Conservation (phyloP, 2,888 invertebrate species). For the Stegana nigrithorax region DNA sequence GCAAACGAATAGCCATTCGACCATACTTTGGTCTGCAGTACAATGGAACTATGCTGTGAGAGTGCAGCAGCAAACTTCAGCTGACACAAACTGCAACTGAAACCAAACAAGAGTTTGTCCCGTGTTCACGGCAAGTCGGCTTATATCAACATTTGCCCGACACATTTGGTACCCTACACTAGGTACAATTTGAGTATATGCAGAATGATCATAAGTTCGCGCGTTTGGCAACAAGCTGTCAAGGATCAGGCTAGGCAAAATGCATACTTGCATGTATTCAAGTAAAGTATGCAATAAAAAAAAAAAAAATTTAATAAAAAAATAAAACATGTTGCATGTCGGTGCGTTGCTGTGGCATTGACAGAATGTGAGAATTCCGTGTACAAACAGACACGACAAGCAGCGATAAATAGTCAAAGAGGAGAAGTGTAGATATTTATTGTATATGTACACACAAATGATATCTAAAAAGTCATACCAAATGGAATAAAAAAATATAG, state of each 20-base stretch:
- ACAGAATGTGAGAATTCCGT: slow-evolving; percentile 56
- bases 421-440: not conserved
- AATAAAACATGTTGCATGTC: not conserved
- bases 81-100: not conserved
- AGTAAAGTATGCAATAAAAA: too few relatives aligned
- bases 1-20: too few relatives aligned
- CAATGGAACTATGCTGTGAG: too few relatives aligned
- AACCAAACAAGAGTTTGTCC: slow-evolving; percentile 34
- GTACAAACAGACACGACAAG: slow-evolving; percentile 36
- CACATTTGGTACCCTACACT: too few relatives aligned
- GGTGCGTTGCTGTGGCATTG: too few relatives aligned
- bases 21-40: too few relatives aligned
- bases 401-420: not conserved
- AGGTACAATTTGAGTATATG: too few relatives aligned
- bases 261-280: too few relatives aligned
- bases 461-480: slow-evolving; percentile 1
- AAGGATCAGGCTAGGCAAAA: too few relatives aligned
- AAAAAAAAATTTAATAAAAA: not conserved
- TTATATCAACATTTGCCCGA: slow-evolving; percentile 50
- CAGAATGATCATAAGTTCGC: too few relatives aligned
- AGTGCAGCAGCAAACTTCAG: too few relatives aligned
- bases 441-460: slow-evolving; percentile 22
- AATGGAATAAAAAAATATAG: not conserved
- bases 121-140: slow-evolving; percentile 37
- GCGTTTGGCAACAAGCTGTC: too few relatives aligned